Evolutionary conservation across 2,888 invertebrate species (phyloP).

Genomic region (Amphiduros pacificus): DNA sequence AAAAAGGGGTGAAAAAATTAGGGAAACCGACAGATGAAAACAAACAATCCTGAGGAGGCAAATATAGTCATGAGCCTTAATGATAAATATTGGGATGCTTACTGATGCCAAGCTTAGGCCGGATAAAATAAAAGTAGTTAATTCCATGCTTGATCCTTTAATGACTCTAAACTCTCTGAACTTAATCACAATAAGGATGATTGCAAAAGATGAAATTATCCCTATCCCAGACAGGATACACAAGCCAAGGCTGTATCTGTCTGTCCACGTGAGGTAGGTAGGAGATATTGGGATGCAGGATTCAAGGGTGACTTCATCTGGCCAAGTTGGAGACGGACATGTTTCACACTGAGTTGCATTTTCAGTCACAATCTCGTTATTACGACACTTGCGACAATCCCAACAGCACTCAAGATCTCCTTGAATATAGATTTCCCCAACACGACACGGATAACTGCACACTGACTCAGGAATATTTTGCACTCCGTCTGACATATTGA

Average conservation of each 20-base stretch:
- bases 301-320: neutral
- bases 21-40: neutral
- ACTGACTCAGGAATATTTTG: neutral
- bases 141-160: neutral
- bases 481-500: too few relatives aligned
- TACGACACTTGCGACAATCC: neutral
- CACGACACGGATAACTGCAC: neutral
- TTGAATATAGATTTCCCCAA: slow-evolving; percentile 1
- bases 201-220: neutral
- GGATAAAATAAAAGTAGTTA: neutral
- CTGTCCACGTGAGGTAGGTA: neutral
- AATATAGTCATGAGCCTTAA: neutral
- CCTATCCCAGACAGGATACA: neutral
- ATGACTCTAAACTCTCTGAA: neutral
- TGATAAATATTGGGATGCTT: neutral
- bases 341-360: neutral
- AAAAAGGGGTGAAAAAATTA: neutral
- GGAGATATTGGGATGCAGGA: neutral
- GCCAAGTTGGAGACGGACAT: neutral
- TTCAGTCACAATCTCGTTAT: slow-evolving; percentile 1
- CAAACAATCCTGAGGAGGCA: neutral
- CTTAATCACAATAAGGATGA: neutral
- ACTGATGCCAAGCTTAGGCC: neutral
- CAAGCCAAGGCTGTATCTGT: neutral
- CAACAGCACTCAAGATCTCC: slow-evolving; percentile 3